Conservation (phyloP, 2,113 vertebrate species). For the Hoplias malabaricus region DNA sequence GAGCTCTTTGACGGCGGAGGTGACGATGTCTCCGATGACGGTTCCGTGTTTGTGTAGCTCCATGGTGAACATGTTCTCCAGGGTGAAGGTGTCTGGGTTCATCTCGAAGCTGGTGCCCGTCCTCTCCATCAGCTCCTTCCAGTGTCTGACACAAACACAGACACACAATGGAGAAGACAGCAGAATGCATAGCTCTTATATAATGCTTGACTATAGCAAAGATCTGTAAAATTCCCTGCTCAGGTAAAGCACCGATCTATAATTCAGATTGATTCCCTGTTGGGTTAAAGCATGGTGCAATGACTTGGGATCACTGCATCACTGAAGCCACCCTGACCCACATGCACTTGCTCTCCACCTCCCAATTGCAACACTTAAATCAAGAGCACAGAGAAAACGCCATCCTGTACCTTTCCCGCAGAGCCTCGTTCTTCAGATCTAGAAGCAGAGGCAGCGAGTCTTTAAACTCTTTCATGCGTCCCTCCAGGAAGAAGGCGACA, state of each 20-base stretch:
- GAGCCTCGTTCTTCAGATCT: conserved; percentile 91
- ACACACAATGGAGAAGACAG: neutral
- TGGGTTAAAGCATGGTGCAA: too few relatives aligned
- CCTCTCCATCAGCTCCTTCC: conserved; percentile 87
- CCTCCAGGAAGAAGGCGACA: conserved; percentile 78
- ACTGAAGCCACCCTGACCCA: too few relatives aligned
- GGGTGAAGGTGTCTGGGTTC: conserved; percentile 85
- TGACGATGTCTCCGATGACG: conserved; percentile 86
- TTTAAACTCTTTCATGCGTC: conserved; percentile 88
- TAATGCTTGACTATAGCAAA: too few relatives aligned
- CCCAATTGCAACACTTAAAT: too few relatives aligned
- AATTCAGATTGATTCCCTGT: too few relatives aligned
- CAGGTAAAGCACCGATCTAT: too few relatives aligned
- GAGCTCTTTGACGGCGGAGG: conserved; percentile 87
- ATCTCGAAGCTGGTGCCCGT: conserved; percentile 87
- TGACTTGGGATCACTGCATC: too few relatives aligned
- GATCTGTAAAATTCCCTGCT: too few relatives aligned
- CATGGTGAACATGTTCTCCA: conserved; percentile 97
- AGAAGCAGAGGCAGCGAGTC: conserved; percentile 89
- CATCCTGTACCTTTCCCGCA: conserved; percentile 84
- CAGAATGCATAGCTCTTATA: too few relatives aligned
- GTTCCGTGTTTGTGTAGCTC: conserved; percentile 83
- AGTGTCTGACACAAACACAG: conserved; percentile 78
- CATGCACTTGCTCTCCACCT: too few relatives aligned
- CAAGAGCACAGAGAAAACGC: too few relatives aligned